Evolutionary conservation across 2,797 vertebrate genomes (phyloP).

Genomic region (Propithecus deckenii): DNA sequence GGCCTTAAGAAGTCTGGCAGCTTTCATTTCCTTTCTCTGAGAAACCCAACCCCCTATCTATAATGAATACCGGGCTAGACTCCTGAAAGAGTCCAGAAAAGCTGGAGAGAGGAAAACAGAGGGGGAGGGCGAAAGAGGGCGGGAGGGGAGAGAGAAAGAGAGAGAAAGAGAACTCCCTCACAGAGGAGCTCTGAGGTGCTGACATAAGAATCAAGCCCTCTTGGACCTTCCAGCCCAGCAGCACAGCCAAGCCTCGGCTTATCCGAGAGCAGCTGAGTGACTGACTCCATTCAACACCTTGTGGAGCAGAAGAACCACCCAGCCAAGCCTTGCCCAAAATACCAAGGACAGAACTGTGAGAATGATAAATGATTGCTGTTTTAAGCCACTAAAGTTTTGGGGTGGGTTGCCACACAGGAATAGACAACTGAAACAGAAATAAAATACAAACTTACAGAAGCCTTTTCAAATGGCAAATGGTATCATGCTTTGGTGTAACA

Average conservation of each 20-base stretch:
- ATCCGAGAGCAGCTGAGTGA: not conserved
- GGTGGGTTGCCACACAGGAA: not conserved
- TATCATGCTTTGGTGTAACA: not conserved
- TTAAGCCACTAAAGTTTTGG: not conserved
- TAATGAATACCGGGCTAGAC: not conserved
- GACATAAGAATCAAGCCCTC: not conserved
- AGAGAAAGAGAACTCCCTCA: too few species aligned
- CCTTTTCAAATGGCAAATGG: constrained; percentile 29
- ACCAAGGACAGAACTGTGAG: not conserved
- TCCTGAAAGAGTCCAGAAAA: not conserved
- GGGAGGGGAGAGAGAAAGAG: too few species aligned
- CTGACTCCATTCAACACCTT: accelerated
- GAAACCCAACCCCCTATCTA: not conserved
- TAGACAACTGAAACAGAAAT: not conserved
- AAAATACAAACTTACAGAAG: not conserved
- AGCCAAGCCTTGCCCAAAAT: not conserved
- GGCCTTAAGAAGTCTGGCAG: not conserved
- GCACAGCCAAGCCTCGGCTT: too few species aligned
- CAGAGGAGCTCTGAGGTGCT: not conserved
- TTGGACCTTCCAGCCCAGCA: not conserved
- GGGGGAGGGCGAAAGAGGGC: too few species aligned
- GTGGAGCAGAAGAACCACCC: not conserved
- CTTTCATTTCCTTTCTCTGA: not conserved
- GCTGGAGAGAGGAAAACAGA: not conserved
- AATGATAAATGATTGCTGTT: not conserved